Conservation (phyloP, 2,113 vertebrate species). For the Melanotaenia duboulayi region DNA sequence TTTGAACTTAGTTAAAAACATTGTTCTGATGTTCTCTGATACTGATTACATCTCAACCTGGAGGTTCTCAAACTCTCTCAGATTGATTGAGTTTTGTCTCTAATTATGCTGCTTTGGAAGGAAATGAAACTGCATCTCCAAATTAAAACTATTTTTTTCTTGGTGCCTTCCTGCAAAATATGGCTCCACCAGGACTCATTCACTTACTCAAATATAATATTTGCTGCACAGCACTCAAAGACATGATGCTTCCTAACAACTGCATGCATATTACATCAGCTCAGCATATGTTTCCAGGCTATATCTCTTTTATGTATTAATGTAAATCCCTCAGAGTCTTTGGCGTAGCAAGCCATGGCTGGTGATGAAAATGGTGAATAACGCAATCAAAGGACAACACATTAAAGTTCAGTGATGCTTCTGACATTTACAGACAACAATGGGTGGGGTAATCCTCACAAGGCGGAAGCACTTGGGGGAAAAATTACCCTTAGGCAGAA, state of each 20-base stretch:
- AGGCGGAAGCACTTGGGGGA: background rate
- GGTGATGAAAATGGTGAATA: conserved; percentile 15
- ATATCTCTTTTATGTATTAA: conserved; percentile 58
- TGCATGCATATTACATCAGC: conserved; percentile 59
- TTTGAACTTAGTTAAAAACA: too few species aligned
- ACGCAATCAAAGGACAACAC: conserved; percentile 23
- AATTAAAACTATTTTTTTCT: background rate
- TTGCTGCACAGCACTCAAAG: conserved; percentile 15
- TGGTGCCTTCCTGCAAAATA: conserved; percentile 9
- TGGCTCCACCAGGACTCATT: conserved; percentile 8
- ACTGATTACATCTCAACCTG: too few species aligned
- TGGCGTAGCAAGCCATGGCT: conserved; percentile 8
- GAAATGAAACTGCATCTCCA: too few species aligned
- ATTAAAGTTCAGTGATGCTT: background rate
- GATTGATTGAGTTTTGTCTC: too few species aligned
- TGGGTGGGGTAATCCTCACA: background rate
- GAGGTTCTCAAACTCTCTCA: too few species aligned
- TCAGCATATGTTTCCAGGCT: conserved; percentile 45
- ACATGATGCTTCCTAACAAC: conserved; percentile 51
- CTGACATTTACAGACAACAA: conserved; percentile 11
- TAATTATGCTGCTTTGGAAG: background rate
- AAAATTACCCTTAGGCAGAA: conserved; percentile 13
- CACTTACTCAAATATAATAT: conserved; percentile 11
- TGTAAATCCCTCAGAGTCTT: conserved; percentile 35
- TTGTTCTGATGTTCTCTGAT: too few species aligned